phyloP scores from a whole-genome alignment of 53 echinoderm and acorn worm genomes.

The Stichopus horrens region DNA sequence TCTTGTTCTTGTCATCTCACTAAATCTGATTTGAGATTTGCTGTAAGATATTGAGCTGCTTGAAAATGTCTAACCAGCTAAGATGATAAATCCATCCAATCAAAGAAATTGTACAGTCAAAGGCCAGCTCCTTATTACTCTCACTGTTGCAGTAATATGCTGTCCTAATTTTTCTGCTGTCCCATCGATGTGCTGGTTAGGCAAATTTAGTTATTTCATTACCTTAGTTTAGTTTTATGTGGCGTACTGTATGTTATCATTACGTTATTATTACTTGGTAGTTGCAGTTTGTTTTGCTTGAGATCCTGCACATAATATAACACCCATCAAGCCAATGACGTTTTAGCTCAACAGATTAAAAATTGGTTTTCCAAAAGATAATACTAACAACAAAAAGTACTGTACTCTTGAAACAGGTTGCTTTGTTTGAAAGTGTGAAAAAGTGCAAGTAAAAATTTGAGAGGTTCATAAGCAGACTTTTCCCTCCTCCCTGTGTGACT shows the following conservation, averaged over 20 bases:
- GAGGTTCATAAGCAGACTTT: too few species aligned
- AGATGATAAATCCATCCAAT: background rate
- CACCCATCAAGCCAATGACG: background rate
- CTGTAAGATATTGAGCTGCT: background rate
- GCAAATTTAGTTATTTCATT: background rate
- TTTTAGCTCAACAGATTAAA: background rate
- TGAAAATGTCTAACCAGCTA: background rate
- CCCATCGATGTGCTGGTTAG: background rate
- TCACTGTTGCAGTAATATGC: background rate
- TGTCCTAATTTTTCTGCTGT: background rate
- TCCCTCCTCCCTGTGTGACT: too few species aligned
- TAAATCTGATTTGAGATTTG: background rate
- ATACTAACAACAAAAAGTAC: too few species aligned
- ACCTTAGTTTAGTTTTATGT: background rate
- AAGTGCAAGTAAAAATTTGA: too few species aligned
- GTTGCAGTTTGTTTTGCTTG: too few species aligned
- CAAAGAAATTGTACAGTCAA: background rate
- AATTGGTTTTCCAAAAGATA: too few species aligned
- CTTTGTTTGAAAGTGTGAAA: too few species aligned
- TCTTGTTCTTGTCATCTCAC: too few species aligned
- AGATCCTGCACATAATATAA: too few species aligned
- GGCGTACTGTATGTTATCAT: background rate
- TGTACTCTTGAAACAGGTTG: too few species aligned
- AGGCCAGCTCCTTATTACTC: conserved; percentile 1
- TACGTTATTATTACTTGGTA: too few species aligned